Percentiles rank a stretch among this genome's conserved stretches.
Conservation (phyloP, 2,888 invertebrate species). For the Mylabris sibirica region DNA sequence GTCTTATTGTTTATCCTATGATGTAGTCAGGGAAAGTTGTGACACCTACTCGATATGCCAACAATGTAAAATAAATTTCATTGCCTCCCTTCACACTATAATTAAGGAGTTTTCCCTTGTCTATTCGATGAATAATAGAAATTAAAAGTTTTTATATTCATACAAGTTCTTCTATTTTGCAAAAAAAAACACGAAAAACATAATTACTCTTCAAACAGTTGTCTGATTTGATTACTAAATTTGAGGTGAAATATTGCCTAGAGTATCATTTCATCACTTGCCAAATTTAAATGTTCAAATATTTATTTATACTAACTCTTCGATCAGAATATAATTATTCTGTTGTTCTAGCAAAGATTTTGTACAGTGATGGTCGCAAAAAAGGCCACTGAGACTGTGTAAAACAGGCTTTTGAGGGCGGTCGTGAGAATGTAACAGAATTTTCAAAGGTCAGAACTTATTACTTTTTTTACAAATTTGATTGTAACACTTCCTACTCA, state of each 20-base stretch:
- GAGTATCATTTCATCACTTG: not conserved
- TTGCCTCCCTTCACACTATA: slow-evolving; percentile 7
- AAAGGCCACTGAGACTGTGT: no score
- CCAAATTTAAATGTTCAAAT: not conserved
- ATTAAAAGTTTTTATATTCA: not conserved
- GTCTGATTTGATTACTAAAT: not conserved
- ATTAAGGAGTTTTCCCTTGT: not conserved
- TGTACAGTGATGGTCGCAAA: no score
- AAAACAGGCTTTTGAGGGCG: no score
- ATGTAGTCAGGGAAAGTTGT: slow-evolving; percentile 1
- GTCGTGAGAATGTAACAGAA: no score
- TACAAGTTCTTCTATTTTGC: not conserved
- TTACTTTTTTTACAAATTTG: no score
- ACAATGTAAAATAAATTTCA: slow-evolving; percentile 6
- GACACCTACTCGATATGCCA: not conserved
- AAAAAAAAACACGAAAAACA: not conserved
- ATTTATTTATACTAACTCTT: no score
- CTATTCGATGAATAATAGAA: not conserved
- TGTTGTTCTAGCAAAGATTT: no score
- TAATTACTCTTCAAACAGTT: no score
- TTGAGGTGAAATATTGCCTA: not conserved
- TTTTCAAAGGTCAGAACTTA: no score
- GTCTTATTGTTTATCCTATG: not conserved
- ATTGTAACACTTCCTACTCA: no score
- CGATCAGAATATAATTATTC: no score